Evolutionary conservation across 2,888 invertebrate genomes (phyloP).

Genomic region (Cheilosia grossa): DNA sequence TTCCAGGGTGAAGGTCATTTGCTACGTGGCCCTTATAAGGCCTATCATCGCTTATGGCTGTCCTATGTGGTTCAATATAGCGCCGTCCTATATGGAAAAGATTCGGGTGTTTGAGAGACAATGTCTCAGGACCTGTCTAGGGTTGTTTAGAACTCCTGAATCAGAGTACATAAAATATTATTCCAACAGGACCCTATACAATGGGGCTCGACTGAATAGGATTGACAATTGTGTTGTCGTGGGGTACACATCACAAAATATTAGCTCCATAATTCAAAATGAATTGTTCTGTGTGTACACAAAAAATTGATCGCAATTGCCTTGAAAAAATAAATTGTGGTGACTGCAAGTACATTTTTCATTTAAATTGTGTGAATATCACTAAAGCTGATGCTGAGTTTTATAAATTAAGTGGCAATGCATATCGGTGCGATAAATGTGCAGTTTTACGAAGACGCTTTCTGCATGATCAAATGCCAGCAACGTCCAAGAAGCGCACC

Average conservation of each 20-base stretch:
- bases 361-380: not conserved
- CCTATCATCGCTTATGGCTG: no score
- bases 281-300: not conserved
- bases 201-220: no score
- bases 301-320: slow-evolving; percentile 24
- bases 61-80: no score
- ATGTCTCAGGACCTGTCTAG: no score
- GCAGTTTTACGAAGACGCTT: not conserved
- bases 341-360: slow-evolving; percentile 24
- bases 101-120: no score
- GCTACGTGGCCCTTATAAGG: no score
- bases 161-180: no score
- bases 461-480: not conserved
- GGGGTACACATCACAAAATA: slow-evolving; percentile 14
- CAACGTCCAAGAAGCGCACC: not conserved
- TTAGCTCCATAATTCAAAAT: not conserved
- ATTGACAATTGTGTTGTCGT: slow-evolving; percentile 4
- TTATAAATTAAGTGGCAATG: no score
- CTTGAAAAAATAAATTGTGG: slow-evolving; percentile 10
- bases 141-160: no score
- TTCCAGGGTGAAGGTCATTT: no score
- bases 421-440: not conserved
- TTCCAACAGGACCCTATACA: no score
- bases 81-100: no score
- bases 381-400: not conserved